Base-by-base conservation (phyloP, 2,113 vertebrate species). In the Pseudopipra pipra region DNA sequence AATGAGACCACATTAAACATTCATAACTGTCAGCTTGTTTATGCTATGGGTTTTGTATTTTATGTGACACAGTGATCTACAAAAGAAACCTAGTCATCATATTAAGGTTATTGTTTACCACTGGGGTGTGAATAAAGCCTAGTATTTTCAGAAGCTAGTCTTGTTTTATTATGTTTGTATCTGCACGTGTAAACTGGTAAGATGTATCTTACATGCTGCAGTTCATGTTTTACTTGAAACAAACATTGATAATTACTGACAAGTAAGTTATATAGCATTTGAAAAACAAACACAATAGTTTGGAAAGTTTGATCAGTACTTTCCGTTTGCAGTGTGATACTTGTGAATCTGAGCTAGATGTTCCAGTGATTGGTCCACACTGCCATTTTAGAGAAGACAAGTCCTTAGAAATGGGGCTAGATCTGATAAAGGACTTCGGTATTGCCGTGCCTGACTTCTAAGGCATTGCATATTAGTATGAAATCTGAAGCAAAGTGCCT, bases 41-140 rank as follows among this genome's bases (percentile, higher is more conserved):
- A 96, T 97, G 97, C 97, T 97, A 96, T 97, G 93, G 92, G 72
- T 96, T 98, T 98, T 98, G 90, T 98, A 97, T 98, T 98, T 97
- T 97, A 96, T 97, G 97, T 98, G 97, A 97, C 87, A 95, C 89
- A 96, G 96, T 98, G 97, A 97, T 97, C 93, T 97, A 92, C 95
- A 96, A 87, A 95, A 92, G 77, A 97, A 97, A 85, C 82, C 70
- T 97, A 97, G 96, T 82, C 96, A 95, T 96, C 95, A 96, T 97
- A 95, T 95, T 97, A 95, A 96, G 90, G 78, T 96, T 97, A 97
- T 97, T 98, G 96, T 95, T 98, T 98, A 98, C 67, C 95, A 97
- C 95, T 97, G 95, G 90, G 96, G 97, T 95, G 95, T 98, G 97
- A 98, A 98, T 98, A 98, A 98, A 98, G 97, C 97, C 84, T 98